These are phyloP conservation scores for Saimiri boliviensis DNA, from an alignment of 2,113 vertebrate genomes.

Conservation along the genomic window DNA sequence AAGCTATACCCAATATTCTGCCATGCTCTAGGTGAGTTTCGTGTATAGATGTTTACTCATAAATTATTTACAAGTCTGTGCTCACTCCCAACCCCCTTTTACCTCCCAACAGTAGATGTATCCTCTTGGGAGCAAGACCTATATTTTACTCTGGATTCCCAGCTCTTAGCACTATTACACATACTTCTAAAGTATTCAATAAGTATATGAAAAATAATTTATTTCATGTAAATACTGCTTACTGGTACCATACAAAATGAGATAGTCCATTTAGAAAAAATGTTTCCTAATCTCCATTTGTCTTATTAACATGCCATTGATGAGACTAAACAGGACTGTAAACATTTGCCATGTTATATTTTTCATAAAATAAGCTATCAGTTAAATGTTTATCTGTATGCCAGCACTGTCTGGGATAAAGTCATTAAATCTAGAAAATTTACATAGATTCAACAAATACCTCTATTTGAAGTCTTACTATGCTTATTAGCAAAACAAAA, in stretches of 20 bases:
- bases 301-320: slow-evolving; percentile 25
- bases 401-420: neutral
- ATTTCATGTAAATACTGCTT: slow-evolving; percentile 27
- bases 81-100: rapidly evolving
- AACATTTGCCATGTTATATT: slow-evolving; percentile 15
- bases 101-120: neutral
- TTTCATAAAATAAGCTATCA: slow-evolving; percentile 53
- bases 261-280: slow-evolving; percentile 58
- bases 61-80: neutral
- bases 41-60: neutral
- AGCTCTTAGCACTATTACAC: neutral
- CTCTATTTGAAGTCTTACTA: slow-evolving; percentile 41
- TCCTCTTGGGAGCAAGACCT: neutral
- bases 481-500: slow-evolving; percentile 55
- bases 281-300: slow-evolving; percentile 34
- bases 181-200: slow-evolving; percentile 41
- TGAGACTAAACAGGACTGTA: slow-evolving; percentile 17
- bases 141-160: neutral
- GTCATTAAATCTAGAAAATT: slow-evolving; percentile 31
- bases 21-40: neutral
- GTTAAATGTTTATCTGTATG: neutral
- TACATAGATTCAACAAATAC: slow-evolving; percentile 3
- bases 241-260: slow-evolving; percentile 47
- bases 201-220: slow-evolving; percentile 33
- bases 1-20: neutral